These are phyloP conservation scores for Elaeidobius kamerunicus DNA, from an alignment of 2,888 invertebrate genomes.

Conservation along the genomic window DNA sequence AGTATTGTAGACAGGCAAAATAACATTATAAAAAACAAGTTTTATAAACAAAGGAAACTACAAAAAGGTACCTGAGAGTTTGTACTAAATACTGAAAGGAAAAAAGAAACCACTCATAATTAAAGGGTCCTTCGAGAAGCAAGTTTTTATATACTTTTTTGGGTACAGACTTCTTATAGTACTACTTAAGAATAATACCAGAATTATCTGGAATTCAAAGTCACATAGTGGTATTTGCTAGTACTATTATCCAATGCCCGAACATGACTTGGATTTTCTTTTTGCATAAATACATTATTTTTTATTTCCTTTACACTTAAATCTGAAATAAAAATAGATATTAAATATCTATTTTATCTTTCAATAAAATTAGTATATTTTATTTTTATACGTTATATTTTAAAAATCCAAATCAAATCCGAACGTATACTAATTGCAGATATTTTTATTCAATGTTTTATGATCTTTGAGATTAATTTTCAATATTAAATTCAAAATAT, in stretches of 20 bases:
- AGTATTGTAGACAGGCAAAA: too few relatives aligned
- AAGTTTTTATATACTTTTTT: not conserved
- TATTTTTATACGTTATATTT: too few relatives aligned
- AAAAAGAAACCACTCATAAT: not conserved
- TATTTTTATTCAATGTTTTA: too few relatives aligned
- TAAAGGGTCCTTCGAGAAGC: constrained; percentile 2
- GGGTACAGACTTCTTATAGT: not conserved
- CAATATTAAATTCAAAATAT: not conserved
- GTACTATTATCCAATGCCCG: not conserved
- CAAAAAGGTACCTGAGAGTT: constrained; percentile 11
- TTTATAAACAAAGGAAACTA: not conserved
- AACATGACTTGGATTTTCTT: too few relatives aligned
- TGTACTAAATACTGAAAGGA: constrained; percentile 12
- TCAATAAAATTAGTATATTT: too few relatives aligned
- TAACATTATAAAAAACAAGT: not conserved
- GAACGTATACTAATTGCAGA: too few relatives aligned
- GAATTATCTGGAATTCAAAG: constrained; percentile 2
- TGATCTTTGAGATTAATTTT: too few relatives aligned
- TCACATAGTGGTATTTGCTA: constrained; percentile 10
- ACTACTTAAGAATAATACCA: not conserved
- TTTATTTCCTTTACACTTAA: not conserved
- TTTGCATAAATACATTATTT: too few relatives aligned
- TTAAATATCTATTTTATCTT: too few relatives aligned
- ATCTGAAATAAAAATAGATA: not conserved
- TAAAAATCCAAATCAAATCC: too few relatives aligned